Evolutionary conservation across 2,888 invertebrate genomes (phyloP).

Genomic region (Lutraria lutraria): DNA sequence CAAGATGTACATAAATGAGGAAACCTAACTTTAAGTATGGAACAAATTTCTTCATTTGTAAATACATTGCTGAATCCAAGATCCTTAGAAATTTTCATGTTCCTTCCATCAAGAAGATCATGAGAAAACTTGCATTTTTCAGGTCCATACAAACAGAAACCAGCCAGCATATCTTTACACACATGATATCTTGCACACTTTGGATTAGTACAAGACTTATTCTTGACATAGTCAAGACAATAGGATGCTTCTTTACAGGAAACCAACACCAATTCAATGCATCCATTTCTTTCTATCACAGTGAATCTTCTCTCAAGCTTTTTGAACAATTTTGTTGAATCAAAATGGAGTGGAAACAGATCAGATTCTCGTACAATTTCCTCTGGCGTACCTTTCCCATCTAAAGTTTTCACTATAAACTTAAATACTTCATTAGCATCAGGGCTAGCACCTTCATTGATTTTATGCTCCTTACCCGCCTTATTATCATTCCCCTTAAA

Average conservation of each 20-base stretch:
- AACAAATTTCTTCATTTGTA: constrained; percentile 53
- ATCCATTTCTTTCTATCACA: constrained; percentile 48
- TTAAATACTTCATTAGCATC: constrained; percentile 59
- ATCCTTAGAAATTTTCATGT: constrained; percentile 43
- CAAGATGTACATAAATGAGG: constrained; percentile 60
- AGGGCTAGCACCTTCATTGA: neutral
- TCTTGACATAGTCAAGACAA: constrained; percentile 43
- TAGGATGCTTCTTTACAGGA: constrained; percentile 33
- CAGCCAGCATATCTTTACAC: constrained; percentile 53
- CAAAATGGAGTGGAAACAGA: constrained; percentile 45
- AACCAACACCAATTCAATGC: constrained; percentile 16
- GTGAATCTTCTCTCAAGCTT: constrained; percentile 44
- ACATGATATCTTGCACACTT: constrained; percentile 53
- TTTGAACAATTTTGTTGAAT: constrained; percentile 53
- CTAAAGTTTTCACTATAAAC: constrained; percentile 49
- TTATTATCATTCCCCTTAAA: neutral
- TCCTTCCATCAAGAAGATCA: constrained; percentile 55
- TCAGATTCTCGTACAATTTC: constrained; percentile 51
- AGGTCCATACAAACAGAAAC: constrained; percentile 49
- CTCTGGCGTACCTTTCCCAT: constrained; percentile 43
- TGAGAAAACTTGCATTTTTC: constrained; percentile 59
- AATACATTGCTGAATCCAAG: constrained; percentile 57
- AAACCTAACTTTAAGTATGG: constrained; percentile 44
- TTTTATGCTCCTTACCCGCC: too few species aligned
- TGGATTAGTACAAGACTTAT: constrained; percentile 43